Base-by-base conservation (phyloP, 2,797 vertebrate genomes). In the Hybognathus amarus region DNA sequence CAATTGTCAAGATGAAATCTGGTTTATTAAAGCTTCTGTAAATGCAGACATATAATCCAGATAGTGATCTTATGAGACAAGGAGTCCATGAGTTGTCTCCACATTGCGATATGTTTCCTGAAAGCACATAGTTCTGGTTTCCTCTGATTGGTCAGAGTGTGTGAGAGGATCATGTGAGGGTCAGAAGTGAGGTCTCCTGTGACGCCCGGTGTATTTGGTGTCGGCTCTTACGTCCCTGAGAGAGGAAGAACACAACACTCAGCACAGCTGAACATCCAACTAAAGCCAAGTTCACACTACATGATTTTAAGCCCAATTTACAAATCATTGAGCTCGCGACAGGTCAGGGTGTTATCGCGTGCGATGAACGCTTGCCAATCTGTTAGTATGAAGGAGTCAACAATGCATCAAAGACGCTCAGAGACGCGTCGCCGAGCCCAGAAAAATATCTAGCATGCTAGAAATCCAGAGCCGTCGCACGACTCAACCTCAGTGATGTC, bases 131-230 rank as follows among this genome's bases (percentile, higher is more conserved):
- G 30, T n/a, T 54, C 42, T 27, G 69, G 15, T 45, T 45, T 1
- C 18, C 36, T 54, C 22, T 76, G 20, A 24, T 3, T 24, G 73
- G 52, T 5, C 52, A 17, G 71, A 17, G 30, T 5, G 10, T 4
- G 17, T 75, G 22, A n/a, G 20, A 15, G 71, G 45, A 30, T 50
- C 15, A 13, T 30, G 3, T 52, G 18, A 77, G 12, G 83, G 68
- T 95, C 92, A 99, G 92, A 99, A 99, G 85, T 82, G 94, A 86
- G 97, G 96, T 89, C 91, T 97, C 80, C 98, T 95, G 85, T 97
- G 96, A 20, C 97, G 96, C 36, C 94, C 97, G 0, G 97, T 99
- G 93, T 98, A 99, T 87, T 96, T 97, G 0, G 97, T 98, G 90
- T 99, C 97, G 0, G 95, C 93, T 70, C 98, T 93, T 85, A 99